Percentiles rank a stretch among this genome's conserved stretches.
phyloP scores from a whole-genome alignment of 2,797 vertebrate species.

The Danio albolineatus region DNA sequence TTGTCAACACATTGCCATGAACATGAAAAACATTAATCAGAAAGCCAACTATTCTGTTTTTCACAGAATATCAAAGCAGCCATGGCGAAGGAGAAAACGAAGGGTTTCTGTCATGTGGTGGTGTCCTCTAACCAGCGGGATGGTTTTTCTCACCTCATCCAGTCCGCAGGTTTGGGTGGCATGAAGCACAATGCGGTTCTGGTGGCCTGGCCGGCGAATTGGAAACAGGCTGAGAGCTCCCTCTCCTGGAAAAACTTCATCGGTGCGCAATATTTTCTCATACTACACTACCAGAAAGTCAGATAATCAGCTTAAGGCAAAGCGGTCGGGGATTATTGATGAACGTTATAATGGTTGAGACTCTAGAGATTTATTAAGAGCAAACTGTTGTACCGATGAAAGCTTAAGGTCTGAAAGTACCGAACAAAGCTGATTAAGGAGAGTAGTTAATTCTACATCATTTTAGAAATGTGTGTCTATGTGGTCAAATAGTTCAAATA shows the following conservation, averaged over 20 bases:
- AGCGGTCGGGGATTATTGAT: conserved; percentile 9
- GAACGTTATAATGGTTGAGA: conserved; percentile 35
- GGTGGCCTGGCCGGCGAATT: conserved; percentile 89
- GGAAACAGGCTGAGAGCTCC: conserved; percentile 82
- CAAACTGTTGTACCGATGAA: neutral
- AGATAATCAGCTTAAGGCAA: conserved; percentile 12
- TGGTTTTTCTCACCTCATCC: conserved; percentile 93
- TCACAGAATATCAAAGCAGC: conserved; percentile 84
- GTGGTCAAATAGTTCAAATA: too few species aligned
- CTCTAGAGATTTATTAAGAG: conserved; percentile 1
- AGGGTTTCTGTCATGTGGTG: conserved; percentile 95
- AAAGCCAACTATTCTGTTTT: neutral
- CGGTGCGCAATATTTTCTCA: conserved; percentile 74
- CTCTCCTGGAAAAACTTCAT: conserved; percentile 91
- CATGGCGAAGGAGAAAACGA: conserved; percentile 84
- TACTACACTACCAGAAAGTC: neutral
- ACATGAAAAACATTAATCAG: neutral
- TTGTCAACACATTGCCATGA: neutral
- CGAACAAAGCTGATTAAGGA: neutral
- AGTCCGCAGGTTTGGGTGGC: conserved; percentile 93
- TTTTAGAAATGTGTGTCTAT: neutral
- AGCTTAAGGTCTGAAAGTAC: conserved; percentile 8
- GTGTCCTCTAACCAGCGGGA: conserved; percentile 90
- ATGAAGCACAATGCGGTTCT: conserved; percentile 98
- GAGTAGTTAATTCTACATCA: neutral